Percentiles rank a stretch among this genome's conserved stretches.
These are phyloP conservation scores for Drosophila sulfurigaster DNA, from an alignment of 1,140 invertebrate species.

Conservation along the genomic window DNA sequence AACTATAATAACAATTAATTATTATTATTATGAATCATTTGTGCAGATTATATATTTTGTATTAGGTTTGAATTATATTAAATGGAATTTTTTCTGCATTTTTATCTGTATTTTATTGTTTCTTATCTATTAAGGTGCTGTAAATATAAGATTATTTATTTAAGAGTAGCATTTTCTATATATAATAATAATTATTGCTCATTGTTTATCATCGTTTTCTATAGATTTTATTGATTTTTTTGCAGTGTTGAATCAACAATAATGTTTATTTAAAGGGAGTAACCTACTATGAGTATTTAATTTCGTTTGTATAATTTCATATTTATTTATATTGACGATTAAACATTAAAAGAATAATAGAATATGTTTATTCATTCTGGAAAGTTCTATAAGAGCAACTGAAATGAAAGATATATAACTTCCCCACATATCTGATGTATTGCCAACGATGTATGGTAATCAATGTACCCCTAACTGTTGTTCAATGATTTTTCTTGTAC, in stretches of 20 bases:
- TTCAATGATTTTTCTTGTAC: conserved; percentile 6
- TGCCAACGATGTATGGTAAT: neutral
- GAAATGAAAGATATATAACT: neutral
- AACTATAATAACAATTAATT: too few relatives aligned
- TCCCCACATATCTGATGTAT: neutral
- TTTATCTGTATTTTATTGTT: neutral
- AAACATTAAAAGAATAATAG: neutral
- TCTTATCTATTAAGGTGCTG: neutral
- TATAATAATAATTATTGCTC: neutral
- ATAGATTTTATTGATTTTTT: neutral
- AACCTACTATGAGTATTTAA: too few relatives aligned
- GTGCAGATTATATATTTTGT: too few relatives aligned
- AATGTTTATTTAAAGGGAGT: neutral
- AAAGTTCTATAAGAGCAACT: neutral
- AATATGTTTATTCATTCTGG: neutral
- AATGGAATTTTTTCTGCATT: too few relatives aligned
- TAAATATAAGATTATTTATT: neutral
- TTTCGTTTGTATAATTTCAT: too few relatives aligned
- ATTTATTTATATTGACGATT: too few relatives aligned
- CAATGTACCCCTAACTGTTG: conserved; percentile 28
- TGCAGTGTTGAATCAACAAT: neutral
- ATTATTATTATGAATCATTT: too few relatives aligned
- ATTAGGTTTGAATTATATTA: too few relatives aligned
- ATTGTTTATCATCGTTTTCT: neutral
- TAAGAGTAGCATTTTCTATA: neutral